Evolutionary conservation across 2,797 vertebrate species (phyloP), one percentile per base, ranked within the genome.

Genomic region (Setipinna tenuifilis): DNA sequence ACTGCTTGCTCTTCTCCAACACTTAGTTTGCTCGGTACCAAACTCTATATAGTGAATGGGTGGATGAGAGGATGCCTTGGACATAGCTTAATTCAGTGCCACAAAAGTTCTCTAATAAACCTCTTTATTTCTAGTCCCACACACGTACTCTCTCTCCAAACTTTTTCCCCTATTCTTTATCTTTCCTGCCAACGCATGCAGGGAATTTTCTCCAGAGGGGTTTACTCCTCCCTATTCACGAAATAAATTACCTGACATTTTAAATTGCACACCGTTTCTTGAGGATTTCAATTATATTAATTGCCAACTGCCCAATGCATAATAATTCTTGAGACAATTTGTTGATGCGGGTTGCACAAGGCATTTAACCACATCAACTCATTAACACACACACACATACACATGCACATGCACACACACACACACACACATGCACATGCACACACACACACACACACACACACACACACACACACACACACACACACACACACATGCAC

Each of bases 281-380:
- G 44, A 16, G 17, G 25, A 83, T 83, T 46, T 83, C 57, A 25
- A 83, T 65, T 83, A 48, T 35, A 83, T 48, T 83, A 23, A 83
- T 65, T 83, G 16, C 82, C 23, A 41, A 14, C 21, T 48, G n/a
- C 41, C 23, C 35, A 44, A 78, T 78, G 21, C 31, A 44, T 78
- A 41, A 75, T 41, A 78, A 44, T 21, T 78, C 35, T 25, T 78
- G 71, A 9, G 35, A 44, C 71, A 78, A 41, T 78, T 78, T 44
- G 35, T 78, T 21, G 16, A 35, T 10, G 68, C 0, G 9, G 17
- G 31, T 9, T 2, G 7, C 35, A 44, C 17, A 21, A 31, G 71
- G 17, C 71, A 17, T 78, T 78, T 12, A 19, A 41, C 17, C 71
- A 44, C 6, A 25, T 78, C 17, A 21, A 31, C 35, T 17, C 71